Evolutionary conservation across 2,113 vertebrate genomes (phyloP).

Genomic region (Perca flavescens): DNA sequence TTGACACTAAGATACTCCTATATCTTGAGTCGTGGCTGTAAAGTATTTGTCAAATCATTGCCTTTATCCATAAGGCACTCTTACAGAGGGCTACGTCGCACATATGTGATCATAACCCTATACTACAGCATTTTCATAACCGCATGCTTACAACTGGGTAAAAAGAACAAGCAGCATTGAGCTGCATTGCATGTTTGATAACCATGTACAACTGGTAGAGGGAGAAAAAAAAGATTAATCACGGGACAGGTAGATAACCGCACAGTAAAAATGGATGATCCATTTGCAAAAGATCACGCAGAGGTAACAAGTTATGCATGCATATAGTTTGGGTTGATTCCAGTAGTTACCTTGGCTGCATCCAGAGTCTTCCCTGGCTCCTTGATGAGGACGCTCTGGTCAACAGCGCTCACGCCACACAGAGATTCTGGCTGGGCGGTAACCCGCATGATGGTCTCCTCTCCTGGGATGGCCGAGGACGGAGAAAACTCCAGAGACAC

Average conservation of each 20-base stretch:
- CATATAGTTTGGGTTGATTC: too few relatives aligned
- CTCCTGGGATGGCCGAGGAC: conserved; percentile 82
- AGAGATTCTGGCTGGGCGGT: conserved; percentile 84
- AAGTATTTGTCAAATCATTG: neutral
- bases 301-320: too few relatives aligned
- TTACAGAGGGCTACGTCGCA: neutral
- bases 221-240: too few relatives aligned
- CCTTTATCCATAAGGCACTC: neutral
- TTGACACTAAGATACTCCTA: too few relatives aligned
- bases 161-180: too few relatives aligned
- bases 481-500: conserved; percentile 83
- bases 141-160: neutral
- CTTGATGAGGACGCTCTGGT: conserved; percentile 87
- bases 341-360: too few relatives aligned
- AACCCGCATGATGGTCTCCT: conserved; percentile 73
- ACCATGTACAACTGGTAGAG: too few relatives aligned
- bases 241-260: too few relatives aligned
- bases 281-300: too few relatives aligned
- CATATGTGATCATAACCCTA: neutral
- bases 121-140: neutral
- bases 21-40: neutral
- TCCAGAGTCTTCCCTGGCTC: too few relatives aligned
- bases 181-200: too few relatives aligned
- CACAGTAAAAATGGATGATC: too few relatives aligned
- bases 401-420: conserved; percentile 88